phyloP scores from a whole-genome alignment of 2,113 vertebrate species.

The Zosterops lateralis region DNA sequence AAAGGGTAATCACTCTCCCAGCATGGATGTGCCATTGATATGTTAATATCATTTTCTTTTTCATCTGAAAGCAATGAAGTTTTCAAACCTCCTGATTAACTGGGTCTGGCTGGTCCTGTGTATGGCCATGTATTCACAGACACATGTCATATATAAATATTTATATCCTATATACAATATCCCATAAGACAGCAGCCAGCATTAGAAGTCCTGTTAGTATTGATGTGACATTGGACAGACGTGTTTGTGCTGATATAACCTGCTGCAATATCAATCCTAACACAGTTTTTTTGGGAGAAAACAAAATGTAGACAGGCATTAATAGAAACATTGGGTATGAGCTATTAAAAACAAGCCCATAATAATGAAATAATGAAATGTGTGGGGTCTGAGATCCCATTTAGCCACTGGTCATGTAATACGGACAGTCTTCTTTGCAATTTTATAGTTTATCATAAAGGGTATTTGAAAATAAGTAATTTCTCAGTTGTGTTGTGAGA shows the following conservation, averaged over 20 bases:
- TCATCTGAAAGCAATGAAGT: slow-evolving; percentile 75
- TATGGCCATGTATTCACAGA: not conserved
- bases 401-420: not conserved
- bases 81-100: slow-evolving; percentile 72
- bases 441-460: not conserved
- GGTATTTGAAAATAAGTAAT: not conserved
- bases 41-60: slow-evolving; percentile 76
- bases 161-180: slow-evolving; percentile 45
- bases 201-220: slow-evolving; percentile 17
- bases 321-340: not conserved
- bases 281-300: not conserved
- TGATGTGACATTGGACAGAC: slow-evolving; percentile 1
- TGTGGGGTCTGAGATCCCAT: not conserved
- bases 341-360: not conserved
- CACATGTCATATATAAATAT: slow-evolving; percentile 40
- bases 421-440: not conserved
- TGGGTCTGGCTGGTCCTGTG: slow-evolving; percentile 30
- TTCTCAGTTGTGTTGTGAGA: not conserved
- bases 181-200: slow-evolving; percentile 25
- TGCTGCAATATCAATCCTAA: not conserved
- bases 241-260: not conserved
- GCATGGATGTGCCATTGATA: slow-evolving; percentile 74
- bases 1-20: slow-evolving; percentile 76
- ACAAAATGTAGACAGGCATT: not conserved
- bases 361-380: not conserved